These are phyloP conservation scores for Salvator merianae DNA, from an alignment of 2,113 vertebrate species.

Conservation along the genomic window DNA sequence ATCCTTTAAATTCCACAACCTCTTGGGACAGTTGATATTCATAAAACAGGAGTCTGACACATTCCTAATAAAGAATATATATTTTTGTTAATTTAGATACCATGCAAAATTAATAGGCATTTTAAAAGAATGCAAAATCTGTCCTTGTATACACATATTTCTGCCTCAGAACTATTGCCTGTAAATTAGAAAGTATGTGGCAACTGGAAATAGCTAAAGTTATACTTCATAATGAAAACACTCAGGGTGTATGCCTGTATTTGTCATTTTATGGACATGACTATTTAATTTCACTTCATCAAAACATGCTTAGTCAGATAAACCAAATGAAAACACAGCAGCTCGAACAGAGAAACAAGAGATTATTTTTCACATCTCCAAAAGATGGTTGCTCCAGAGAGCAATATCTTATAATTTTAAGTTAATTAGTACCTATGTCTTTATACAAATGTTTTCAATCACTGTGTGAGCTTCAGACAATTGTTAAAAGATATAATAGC, in stretches of 20 bases:
- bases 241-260: not conserved
- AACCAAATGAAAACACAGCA: constrained; percentile 39
- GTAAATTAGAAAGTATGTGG: constrained; percentile 14
- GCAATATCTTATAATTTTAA: not conserved
- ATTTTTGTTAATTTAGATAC: not conserved
- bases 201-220: not conserved
- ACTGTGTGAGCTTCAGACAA: not conserved
- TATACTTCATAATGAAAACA: constrained; percentile 4
- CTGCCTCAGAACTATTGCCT: constrained; percentile 1
- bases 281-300: constrained; percentile 32
- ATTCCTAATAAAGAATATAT: too few relatives aligned
- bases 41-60: too few relatives aligned
- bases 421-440: constrained; percentile 12
- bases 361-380: constrained; percentile 8
- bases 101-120: not conserved
- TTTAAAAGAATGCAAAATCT: not conserved
- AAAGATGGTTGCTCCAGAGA: not conserved
- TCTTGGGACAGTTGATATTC: too few relatives aligned
- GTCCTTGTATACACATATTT: not conserved
- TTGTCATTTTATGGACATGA: constrained; percentile 43
- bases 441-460: not conserved
- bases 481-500: not conserved
- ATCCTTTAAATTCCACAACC: too few relatives aligned
- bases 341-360: constrained; percentile 17
- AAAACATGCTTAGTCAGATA: constrained; percentile 36